These are phyloP conservation scores for Bombus superbus DNA, from an alignment of 1,140 invertebrate genomes.

Conservation along the genomic window DNA sequence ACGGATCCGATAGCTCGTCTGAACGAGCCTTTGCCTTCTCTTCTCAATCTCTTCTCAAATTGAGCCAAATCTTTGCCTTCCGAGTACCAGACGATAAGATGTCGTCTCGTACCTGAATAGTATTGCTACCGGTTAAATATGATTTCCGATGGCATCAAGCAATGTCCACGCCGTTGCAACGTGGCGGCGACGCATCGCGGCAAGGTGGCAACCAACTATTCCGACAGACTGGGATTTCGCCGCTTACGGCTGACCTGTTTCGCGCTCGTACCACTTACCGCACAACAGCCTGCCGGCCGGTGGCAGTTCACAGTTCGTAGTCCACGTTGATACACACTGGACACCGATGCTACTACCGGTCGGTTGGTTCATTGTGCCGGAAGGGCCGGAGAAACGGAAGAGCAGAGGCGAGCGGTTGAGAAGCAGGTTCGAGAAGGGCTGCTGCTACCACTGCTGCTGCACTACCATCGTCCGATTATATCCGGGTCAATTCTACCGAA, in stretches of 20 bases:
- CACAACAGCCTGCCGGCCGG: constrained; percentile 41
- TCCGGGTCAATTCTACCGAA: constrained; percentile 59
- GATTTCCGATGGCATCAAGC: constrained; percentile 47
- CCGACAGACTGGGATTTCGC: constrained; percentile 55
- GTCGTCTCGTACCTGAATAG: background rate
- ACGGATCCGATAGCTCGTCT: too few species aligned
- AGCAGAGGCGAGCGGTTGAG: background rate
- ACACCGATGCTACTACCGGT: constrained; percentile 44
- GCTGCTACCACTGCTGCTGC: constrained; percentile 12
- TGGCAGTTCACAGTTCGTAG: constrained; percentile 12
- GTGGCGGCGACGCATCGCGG: background rate
- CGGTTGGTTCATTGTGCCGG: constrained; percentile 35
- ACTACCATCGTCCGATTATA: constrained; percentile 57
- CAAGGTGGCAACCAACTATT: background rate
- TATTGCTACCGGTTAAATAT: constrained; percentile 7
- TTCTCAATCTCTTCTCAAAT: too few species aligned
- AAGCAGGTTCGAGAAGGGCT: constrained; percentile 21
- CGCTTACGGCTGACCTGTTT: constrained; percentile 70
- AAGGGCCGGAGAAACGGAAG: constrained; percentile 39
- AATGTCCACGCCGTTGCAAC: background rate
- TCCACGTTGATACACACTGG: constrained; percentile 46
- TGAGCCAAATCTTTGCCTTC: background rate
- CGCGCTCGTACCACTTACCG: constrained; percentile 64
- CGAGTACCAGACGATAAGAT: background rate
- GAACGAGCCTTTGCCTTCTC: too few species aligned